A percentile compares a stretch with the other conserved stretches of the same genome.
Evolutionary conservation across 1,140 invertebrate genomes (phyloP).

Genomic region (Drosophila bipectinata): DNA sequence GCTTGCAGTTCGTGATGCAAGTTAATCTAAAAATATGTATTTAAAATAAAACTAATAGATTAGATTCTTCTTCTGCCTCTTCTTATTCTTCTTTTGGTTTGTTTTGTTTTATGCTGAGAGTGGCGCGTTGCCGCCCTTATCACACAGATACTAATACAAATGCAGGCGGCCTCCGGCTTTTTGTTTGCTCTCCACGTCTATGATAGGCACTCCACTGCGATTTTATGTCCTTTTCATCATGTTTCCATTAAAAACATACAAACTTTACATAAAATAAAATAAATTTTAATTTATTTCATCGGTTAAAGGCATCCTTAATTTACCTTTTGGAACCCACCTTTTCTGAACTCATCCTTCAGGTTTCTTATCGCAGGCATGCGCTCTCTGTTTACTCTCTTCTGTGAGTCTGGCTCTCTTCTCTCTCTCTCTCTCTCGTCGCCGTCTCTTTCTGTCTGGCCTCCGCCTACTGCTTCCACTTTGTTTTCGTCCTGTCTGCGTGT

Average conservation of each 20-base stretch:
- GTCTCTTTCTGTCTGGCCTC: constrained; percentile 43
- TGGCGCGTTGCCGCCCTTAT: constrained; percentile 24
- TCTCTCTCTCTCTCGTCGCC: constrained; percentile 16
- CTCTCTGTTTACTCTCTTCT: constrained; percentile 34
- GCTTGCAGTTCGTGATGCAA: neutral
- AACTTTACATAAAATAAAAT: too few relatives aligned
- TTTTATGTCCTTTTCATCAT: neutral
- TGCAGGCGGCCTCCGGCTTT: too few relatives aligned
- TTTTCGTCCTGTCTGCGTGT: constrained; percentile 71
- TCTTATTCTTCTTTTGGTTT: neutral
- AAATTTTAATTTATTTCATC: neutral
- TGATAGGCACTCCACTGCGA: too few relatives aligned
- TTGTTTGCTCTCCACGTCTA: neutral
- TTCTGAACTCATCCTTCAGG: neutral
- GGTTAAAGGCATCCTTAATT: neutral
- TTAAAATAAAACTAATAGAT: neutral
- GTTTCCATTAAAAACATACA: too few relatives aligned
- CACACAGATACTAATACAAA: constrained; percentile 1
- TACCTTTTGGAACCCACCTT: neutral
- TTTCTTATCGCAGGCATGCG: constrained; percentile 61
- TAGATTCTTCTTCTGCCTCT: neutral
- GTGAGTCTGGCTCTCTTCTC: constrained; percentile 11
- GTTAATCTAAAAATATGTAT: neutral
- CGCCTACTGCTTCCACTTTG: constrained; percentile 42
- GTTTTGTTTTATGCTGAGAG: constrained; percentile 23